Conservation (phyloP, 1,140 invertebrate genomes). For the Caerostris darwini region DNA sequence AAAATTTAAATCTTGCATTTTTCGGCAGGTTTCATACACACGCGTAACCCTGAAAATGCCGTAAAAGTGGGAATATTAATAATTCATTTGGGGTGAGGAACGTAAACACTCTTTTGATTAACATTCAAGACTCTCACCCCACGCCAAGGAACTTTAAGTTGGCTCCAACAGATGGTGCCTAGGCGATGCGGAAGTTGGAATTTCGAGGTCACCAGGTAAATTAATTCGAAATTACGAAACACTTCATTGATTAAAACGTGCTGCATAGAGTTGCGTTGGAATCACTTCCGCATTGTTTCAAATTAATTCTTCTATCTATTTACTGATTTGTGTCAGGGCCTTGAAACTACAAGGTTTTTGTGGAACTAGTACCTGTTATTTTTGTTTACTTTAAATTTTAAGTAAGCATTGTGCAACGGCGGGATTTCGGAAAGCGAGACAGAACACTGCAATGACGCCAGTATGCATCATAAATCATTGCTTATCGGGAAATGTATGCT, state of each 20-base stretch:
- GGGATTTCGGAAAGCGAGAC: no score
- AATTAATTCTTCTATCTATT: background rate
- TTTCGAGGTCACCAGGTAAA: constrained; percentile 27
- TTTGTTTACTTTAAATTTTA: background rate
- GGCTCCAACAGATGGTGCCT: background rate
- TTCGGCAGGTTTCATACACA: background rate
- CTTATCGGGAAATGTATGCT: no score
- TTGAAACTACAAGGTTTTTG: constrained; percentile 43
- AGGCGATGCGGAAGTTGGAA: constrained; percentile 13
- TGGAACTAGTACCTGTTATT: background rate
- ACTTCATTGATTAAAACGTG: constrained; percentile 14
- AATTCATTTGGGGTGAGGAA: background rate
- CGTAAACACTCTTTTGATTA: constrained; percentile 8
- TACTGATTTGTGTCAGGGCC: background rate
- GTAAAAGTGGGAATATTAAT: constrained; percentile 15
- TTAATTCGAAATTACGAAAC: constrained; percentile 24
- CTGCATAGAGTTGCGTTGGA: background rate
- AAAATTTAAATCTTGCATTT: background rate
- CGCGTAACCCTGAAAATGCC: background rate
- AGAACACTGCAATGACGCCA: no score
- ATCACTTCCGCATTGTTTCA: constrained; percentile 33
- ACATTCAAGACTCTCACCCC: constrained; percentile 40
- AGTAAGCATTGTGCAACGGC: background rate
- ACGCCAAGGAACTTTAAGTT: background rate
- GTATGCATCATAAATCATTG: no score